Percentiles rank a stretch among this genome's conserved stretches.
Conservation (phyloP, 2,888 invertebrate species). For the Papilio gigon region DNA sequence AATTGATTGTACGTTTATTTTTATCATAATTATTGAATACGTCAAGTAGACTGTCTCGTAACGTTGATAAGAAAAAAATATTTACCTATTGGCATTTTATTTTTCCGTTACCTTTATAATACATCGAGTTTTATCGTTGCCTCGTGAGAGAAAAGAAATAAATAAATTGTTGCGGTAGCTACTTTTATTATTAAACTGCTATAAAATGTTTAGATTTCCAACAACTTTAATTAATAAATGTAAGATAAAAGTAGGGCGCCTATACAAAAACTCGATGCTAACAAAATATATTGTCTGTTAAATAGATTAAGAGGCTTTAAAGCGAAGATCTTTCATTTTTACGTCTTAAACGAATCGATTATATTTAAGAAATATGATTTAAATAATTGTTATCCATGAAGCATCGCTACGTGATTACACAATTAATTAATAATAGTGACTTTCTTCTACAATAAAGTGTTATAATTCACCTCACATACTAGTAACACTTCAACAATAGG, state of each 20-base stretch:
- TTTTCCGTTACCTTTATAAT: too few relatives aligned
- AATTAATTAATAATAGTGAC: too few relatives aligned
- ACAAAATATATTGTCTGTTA: slow-evolving; percentile 21
- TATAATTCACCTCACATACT: slow-evolving; percentile 13
- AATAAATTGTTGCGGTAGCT: neutral
- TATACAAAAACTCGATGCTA: slow-evolving; percentile 6
- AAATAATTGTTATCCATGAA: neutral
- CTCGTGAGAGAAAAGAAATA: neutral
- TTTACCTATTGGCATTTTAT: too few relatives aligned
- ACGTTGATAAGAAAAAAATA: too few relatives aligned
- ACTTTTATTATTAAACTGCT: slow-evolving; percentile 13
- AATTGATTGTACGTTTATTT: too few relatives aligned
- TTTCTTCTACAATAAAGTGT: neutral
- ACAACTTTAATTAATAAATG: slow-evolving; percentile 28
- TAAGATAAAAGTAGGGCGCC: slow-evolving; percentile 8
- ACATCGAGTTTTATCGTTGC: slow-evolving; percentile 4
- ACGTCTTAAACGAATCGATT: neutral
- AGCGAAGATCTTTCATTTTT: slow-evolving; percentile 7
- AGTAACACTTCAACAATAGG: neutral
- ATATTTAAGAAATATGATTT: neutral
- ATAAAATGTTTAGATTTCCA: slow-evolving; percentile 11
- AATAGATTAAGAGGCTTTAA: slow-evolving; percentile 23
- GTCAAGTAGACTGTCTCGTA: too few relatives aligned
- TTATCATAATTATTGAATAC: too few relatives aligned
- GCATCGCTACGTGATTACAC: too few relatives aligned